Percentiles rank a stretch among this genome's conserved stretches.
Conservation (phyloP, 2,888 invertebrate species). For the Cyrtodaria siliqua region DNA sequence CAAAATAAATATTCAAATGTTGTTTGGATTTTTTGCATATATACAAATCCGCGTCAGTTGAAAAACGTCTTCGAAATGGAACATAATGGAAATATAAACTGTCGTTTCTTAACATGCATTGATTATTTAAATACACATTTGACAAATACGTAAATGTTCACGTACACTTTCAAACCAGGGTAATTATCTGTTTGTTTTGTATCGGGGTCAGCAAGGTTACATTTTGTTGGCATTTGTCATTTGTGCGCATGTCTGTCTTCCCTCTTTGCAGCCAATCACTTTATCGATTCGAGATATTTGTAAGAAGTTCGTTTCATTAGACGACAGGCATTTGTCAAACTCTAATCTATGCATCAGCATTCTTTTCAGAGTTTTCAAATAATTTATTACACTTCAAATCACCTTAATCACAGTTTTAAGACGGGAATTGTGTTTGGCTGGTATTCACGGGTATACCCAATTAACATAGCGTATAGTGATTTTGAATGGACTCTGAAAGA, state of each 20-base stretch:
- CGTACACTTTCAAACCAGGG: too few species aligned
- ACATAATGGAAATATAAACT: too few species aligned
- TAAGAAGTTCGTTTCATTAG: constrained; percentile 38
- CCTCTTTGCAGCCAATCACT: constrained; percentile 34
- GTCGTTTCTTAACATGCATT: too few species aligned
- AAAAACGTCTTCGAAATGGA: too few species aligned
- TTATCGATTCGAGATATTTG: constrained; percentile 20
- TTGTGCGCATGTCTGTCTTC: constrained; percentile 28
- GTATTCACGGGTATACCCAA: constrained; percentile 39
- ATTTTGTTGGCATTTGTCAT: constrained; percentile 1
- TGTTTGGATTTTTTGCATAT: too few species aligned
- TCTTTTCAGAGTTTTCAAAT: constrained; percentile 50
- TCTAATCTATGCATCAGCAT: constrained; percentile 54
- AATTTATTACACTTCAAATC: constrained; percentile 57
- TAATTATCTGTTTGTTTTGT: not conserved
- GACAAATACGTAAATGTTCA: too few species aligned
- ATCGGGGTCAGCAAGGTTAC: constrained; percentile 43
- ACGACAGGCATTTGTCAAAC: constrained; percentile 51
- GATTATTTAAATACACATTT: too few species aligned
- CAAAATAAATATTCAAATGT: too few species aligned
- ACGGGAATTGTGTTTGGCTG: constrained; percentile 42
- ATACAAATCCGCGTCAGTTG: too few species aligned
- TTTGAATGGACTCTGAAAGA: constrained; percentile 39
- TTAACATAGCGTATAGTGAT: constrained; percentile 59
- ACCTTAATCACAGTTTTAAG: constrained; percentile 30